Percentiles rank a stretch among this genome's conserved stretches.
These are phyloP conservation scores for Vandiemenella viatica DNA, from an alignment of 2,888 invertebrate species.

Conservation along the genomic window DNA sequence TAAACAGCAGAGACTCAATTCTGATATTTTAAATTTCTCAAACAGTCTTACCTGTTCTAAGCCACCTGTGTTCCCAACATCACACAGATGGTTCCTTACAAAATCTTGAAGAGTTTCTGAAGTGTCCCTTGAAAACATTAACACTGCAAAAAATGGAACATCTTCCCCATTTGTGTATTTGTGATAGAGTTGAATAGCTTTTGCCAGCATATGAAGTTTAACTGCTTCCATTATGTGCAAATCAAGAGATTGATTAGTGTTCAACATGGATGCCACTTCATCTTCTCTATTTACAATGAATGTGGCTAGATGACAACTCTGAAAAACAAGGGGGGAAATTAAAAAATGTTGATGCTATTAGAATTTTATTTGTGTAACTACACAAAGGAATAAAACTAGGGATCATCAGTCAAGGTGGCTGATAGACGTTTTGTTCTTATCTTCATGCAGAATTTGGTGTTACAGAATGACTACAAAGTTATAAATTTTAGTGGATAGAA, in stretches of 20 bases:
- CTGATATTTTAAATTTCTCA: background rate
- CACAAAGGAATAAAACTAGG: background rate
- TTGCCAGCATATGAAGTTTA: constrained; percentile 28
- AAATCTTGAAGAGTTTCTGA: constrained; percentile 26
- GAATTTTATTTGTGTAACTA: background rate
- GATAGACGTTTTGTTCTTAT: too few species aligned
- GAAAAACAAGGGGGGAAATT: too few species aligned
- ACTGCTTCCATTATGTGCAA: constrained; percentile 20
- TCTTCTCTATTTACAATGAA: constrained; percentile 11
- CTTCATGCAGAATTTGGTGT: too few species aligned
- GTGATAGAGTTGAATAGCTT: constrained; percentile 25
- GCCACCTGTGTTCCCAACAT: constrained; percentile 28
- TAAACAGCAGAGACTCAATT: too few species aligned
- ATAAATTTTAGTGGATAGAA: too few species aligned
- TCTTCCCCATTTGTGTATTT: constrained; percentile 21
- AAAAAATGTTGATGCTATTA: too few species aligned
- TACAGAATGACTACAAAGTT: too few species aligned
- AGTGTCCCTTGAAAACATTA: constrained; percentile 29
- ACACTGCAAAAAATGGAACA: constrained; percentile 28
- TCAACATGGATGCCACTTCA: constrained; percentile 15
- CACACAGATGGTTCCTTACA: constrained; percentile 28
- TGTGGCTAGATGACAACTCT: too few species aligned
- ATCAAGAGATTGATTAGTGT: constrained; percentile 18
- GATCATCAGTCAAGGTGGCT: too few species aligned
- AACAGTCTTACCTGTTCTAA: constrained; percentile 27